A percentile compares a stretch with the other conserved stretches of the same genome.
These are phyloP conservation scores for Ostrea denselamellosa DNA, from an alignment of 1,140 invertebrate species.

Conservation along the genomic window DNA sequence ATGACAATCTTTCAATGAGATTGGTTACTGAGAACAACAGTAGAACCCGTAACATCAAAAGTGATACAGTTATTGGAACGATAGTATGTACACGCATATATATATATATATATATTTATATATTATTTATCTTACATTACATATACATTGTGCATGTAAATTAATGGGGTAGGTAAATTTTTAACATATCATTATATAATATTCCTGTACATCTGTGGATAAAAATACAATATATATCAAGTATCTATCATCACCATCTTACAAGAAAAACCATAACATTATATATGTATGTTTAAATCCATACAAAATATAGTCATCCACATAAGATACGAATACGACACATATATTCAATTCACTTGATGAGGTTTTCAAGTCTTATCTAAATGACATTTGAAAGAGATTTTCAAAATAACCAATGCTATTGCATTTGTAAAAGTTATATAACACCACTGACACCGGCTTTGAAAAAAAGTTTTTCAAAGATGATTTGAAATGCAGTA, in stretches of 20 bases:
- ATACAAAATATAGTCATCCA: not conserved
- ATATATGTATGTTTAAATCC: not conserved
- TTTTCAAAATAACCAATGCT: not conserved
- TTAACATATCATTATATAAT: not conserved
- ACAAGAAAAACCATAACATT: not conserved
- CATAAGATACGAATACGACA: not conserved
- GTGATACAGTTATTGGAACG: too few species aligned
- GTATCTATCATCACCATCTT: not conserved
- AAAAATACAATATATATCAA: not conserved
- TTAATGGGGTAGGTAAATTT: not conserved
- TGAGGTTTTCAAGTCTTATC: not conserved
- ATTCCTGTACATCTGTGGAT: not conserved
- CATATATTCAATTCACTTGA: not conserved
- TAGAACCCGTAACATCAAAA: too few species aligned
- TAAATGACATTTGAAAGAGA: not conserved
- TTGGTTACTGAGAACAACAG: too few species aligned
- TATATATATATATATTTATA: not conserved
- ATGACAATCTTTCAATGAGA: too few species aligned
- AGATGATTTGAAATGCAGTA: slow-evolving; percentile 4
- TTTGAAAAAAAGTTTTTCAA: slow-evolving; percentile 37
- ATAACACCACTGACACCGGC: not conserved
- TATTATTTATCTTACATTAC: not conserved
- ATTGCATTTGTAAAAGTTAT: not conserved
- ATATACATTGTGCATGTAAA: not conserved
- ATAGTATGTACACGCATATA: not conserved